These are phyloP conservation scores for Poecilia gillii DNA, from an alignment of 2,797 vertebrate species.

Conservation along the genomic window DNA sequence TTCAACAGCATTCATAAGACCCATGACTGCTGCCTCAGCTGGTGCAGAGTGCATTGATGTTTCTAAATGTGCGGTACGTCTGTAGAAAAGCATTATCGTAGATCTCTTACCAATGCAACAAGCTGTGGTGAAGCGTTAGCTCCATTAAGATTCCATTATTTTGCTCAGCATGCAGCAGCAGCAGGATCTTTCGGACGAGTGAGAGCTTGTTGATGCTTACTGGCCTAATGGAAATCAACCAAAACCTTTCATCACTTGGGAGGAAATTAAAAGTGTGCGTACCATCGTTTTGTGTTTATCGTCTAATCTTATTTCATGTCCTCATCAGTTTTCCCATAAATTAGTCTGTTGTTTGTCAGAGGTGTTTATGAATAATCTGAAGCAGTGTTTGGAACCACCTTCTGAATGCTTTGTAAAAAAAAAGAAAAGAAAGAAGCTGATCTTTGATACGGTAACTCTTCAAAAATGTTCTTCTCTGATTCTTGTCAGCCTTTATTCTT, in stretches of 20 bases:
- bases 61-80: conserved; percentile 5
- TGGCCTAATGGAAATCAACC: conserved; percentile 53
- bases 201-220: conserved; percentile 35
- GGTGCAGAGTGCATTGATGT: not conserved
- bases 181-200: conserved; percentile 24
- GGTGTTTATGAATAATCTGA: not conserved
- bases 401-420: not conserved
- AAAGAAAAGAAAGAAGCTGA: not conserved
- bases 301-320: conserved; percentile 14
- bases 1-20: not conserved
- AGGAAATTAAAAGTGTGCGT: conserved; percentile 26
- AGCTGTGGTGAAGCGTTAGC: conserved; percentile 39
- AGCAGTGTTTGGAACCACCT: not conserved
- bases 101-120: conserved; percentile 18
- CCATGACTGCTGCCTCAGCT: conserved; percentile 2
- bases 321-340: not conserved
- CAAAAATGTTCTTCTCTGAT: not conserved
- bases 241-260: conserved; percentile 33
- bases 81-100: conserved; percentile 11
- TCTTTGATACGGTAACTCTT: not conserved
- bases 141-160: conserved; percentile 63
- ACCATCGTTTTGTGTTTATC: not conserved
- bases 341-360: not conserved
- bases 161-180: conserved; percentile 23
- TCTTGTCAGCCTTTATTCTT: not conserved